Evolutionary conservation across 92 coral and sea anemone genomes (phyloP), one percentile per base, ranked within the genome.

Genomic region (Diadumene lineata): DNA sequence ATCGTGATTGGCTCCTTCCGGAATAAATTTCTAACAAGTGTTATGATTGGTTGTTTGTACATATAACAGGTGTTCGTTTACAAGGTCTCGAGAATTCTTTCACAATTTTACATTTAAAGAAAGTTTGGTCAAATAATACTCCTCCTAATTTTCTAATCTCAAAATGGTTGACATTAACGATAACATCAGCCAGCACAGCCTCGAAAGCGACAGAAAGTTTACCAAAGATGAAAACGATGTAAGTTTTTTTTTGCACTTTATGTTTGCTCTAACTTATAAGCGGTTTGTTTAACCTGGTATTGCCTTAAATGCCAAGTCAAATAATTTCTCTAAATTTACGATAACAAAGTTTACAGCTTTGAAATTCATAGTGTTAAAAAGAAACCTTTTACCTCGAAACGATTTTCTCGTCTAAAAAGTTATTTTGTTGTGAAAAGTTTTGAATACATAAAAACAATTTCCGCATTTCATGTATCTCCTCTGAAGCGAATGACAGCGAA

Each of bases 81-180:
- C 23, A 70, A 53, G 46, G 25, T 29, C 75, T 70, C 33, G 63
- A 70, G 27, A 34, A 34, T 70, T 70, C 27, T 27, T 70, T 58
- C 23, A 58, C 11, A 22, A 34, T 34, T 9, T 53, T 23, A 15
- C 10, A 10, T 46, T 38, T 69, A 25, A 23, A 70, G 62, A 56
- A 11, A 10, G 64, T 58, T 22, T 17, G 48, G 11, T 18, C 17
- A 13, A 56, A 50, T 23, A 50, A 18, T 50, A 50, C 32, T 27
- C 28, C 18, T 70, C 4, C 4, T 30, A 3, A 21, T 15, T 30
- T 23, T 19, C 46, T 70, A 17, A 0, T 11, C 1, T 7, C 16
- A 70, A 30, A 33, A 70, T 70, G 75, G 75, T 50, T 11, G 75
- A 70, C 29, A 70, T 70, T 33, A 56, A 70, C 46, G 58, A 34